These are phyloP conservation scores for Eupelmus urozonus DNA, from an alignment of 2,888 invertebrate genomes.

Conservation along the genomic window DNA sequence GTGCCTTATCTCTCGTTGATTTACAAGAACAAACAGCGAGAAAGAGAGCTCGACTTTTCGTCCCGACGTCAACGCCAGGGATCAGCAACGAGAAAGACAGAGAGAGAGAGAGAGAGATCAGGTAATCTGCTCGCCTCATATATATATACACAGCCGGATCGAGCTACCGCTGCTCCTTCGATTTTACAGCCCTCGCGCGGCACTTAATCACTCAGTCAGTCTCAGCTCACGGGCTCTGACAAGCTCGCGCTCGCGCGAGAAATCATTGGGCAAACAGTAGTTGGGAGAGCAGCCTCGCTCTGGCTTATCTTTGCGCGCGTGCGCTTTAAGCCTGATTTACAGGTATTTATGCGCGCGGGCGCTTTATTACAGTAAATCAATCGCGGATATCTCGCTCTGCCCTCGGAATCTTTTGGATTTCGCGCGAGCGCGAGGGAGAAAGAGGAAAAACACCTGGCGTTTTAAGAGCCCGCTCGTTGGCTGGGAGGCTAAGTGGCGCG, in stretches of 20 bases:
- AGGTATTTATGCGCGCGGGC: slow-evolving; percentile 70
- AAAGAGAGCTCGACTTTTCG: slow-evolving; percentile 64
- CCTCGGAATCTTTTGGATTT: slow-evolving; percentile 11
- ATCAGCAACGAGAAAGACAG: neutral
- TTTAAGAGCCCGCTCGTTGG: neutral
- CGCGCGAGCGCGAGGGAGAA: neutral
- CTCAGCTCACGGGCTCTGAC: slow-evolving; percentile 48
- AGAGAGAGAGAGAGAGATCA: neutral
- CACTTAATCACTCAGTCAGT: slow-evolving; percentile 68
- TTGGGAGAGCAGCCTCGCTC: neutral
- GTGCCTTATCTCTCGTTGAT: slow-evolving; percentile 70
- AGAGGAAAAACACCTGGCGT: slow-evolving; percentile 50
- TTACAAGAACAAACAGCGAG: slow-evolving; percentile 75
- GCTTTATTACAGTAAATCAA: slow-evolving; percentile 65
- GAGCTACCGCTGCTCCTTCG: neutral
- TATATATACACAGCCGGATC: no score
- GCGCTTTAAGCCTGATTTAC: slow-evolving; percentile 73
- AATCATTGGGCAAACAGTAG: slow-evolving; percentile 72
- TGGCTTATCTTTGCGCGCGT: slow-evolving; percentile 71
- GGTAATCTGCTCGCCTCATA: slow-evolving; percentile 33
- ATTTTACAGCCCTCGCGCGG: slow-evolving; percentile 66
- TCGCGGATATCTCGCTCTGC: slow-evolving; percentile 52
- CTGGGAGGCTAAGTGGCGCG: neutral
- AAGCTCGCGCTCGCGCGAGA: slow-evolving; percentile 63
- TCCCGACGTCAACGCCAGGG: neutral